These are phyloP conservation scores for Ooceraea biroi DNA, from an alignment of 1,140 invertebrate genomes.

Conservation along the genomic window DNA sequence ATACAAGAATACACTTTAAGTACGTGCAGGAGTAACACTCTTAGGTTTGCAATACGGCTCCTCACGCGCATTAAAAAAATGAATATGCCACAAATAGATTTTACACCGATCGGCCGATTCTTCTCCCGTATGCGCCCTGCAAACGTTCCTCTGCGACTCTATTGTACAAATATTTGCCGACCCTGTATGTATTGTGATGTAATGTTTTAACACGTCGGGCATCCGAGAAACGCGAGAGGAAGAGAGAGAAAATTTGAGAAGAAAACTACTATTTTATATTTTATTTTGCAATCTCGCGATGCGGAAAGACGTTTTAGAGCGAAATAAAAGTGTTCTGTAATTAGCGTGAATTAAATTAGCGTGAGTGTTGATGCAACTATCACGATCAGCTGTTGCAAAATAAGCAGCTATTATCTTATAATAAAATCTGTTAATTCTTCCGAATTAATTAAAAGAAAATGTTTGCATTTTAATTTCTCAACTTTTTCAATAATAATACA, in stretches of 20 bases:
- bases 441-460: neutral
- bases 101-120: constrained; percentile 11
- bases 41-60: neutral
- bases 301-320: constrained; percentile 3
- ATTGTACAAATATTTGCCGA: constrained; percentile 29
- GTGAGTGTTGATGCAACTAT: neutral
- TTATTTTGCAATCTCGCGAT: constrained; percentile 19
- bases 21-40: too few relatives aligned
- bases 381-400: neutral
- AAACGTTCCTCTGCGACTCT: constrained; percentile 61
- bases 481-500: neutral
- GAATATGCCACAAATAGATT: neutral
- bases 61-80: neutral
- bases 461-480: neutral
- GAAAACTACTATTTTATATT: constrained; percentile 3
- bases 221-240: neutral
- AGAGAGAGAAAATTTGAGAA: neutral
- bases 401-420: neutral
- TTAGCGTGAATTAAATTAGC: constrained; percentile 11
- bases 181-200: constrained; percentile 15
- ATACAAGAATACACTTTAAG: too few relatives aligned
- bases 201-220: constrained; percentile 9
- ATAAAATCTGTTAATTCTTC: too few relatives aligned
- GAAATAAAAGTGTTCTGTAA: constrained; percentile 32
- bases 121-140: neutral